Conservation (phyloP, 2,888 invertebrate species). For the Cephus pygmeus region DNA sequence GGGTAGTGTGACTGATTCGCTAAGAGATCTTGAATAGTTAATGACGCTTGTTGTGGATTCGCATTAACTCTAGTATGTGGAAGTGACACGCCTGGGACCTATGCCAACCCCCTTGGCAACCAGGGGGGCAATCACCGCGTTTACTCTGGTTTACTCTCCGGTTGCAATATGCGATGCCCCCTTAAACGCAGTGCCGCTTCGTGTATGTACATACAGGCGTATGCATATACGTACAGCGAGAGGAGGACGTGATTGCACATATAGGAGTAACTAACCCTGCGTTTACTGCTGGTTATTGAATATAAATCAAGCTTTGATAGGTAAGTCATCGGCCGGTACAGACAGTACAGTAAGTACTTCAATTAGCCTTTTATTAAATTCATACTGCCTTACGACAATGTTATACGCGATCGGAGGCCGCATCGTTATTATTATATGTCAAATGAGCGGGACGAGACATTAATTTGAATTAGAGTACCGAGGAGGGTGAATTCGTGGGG, state of each 20-base stretch:
- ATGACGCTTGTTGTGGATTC: neutral
- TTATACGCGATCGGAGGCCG: neutral
- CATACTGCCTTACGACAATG: neutral
- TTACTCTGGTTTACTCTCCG: conserved; percentile 26
- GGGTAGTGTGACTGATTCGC: neutral
- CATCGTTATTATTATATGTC: neutral
- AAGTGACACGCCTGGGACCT: neutral
- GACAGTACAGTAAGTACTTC: neutral
- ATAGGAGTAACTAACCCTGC: conserved; percentile 39
- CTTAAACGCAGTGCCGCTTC: neutral
- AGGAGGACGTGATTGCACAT: conserved; percentile 39
- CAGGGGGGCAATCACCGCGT: conserved; percentile 37
- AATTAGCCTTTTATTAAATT: neutral
- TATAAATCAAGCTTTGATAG: conserved; percentile 46
- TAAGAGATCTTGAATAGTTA: neutral
- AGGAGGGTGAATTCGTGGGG: neutral
- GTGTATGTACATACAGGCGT: neutral
- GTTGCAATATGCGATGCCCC: neutral
- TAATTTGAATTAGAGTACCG: neutral
- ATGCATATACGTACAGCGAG: neutral
- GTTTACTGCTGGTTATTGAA: conserved; percentile 49
- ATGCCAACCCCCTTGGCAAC: conserved; percentile 2
- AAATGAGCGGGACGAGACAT: neutral
- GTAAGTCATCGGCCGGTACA: conserved; percentile 38
- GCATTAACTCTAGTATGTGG: neutral